These are phyloP conservation scores for Eubasilissa regina DNA, from an alignment of 1,140 invertebrate genomes.

Conservation along the genomic window DNA sequence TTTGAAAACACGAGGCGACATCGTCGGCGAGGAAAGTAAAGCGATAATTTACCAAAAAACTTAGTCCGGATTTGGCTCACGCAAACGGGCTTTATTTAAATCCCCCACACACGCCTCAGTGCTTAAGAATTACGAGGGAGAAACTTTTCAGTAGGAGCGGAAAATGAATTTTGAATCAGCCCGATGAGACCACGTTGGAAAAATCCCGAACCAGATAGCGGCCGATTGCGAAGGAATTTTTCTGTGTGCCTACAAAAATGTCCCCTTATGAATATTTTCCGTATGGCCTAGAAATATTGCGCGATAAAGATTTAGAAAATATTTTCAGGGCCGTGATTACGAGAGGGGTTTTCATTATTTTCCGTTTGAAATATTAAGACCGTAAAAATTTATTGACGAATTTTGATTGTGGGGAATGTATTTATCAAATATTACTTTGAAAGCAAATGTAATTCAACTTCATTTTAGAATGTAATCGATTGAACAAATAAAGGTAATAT, in stretches of 20 bases:
- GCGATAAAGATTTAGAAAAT: slow-evolving; percentile 2
- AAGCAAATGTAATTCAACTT: not conserved
- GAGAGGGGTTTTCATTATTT: slow-evolving; percentile 30
- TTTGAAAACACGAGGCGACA: slow-evolving; percentile 27
- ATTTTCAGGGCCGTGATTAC: slow-evolving; percentile 1
- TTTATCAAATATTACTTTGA: slow-evolving; percentile 14
- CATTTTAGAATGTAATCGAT: not conserved
- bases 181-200: not conserved
- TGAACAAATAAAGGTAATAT: not conserved
- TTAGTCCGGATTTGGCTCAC: slow-evolving; percentile 37
- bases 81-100: slow-evolving; percentile 43
- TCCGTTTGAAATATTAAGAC: slow-evolving; percentile 8
- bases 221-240: slow-evolving; percentile 33
- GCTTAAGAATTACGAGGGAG: slow-evolving; percentile 29
- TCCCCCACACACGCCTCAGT: slow-evolving; percentile 38
- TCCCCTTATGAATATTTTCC: slow-evolving; percentile 14
- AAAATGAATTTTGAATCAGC: slow-evolving; percentile 16
- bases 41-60: slow-evolving; percentile 42
- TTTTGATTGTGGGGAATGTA: slow-evolving; percentile 12
- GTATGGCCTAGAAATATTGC: slow-evolving; percentile 13
- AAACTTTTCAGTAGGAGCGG: not conserved
- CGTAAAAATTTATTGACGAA: slow-evolving; percentile 23
- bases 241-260: slow-evolving; percentile 19
- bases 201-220: not conserved
- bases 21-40: slow-evolving; percentile 19